Evolutionary conservation across 1,140 invertebrate genomes (phyloP).

Genomic region (Paracyclopina nana): DNA sequence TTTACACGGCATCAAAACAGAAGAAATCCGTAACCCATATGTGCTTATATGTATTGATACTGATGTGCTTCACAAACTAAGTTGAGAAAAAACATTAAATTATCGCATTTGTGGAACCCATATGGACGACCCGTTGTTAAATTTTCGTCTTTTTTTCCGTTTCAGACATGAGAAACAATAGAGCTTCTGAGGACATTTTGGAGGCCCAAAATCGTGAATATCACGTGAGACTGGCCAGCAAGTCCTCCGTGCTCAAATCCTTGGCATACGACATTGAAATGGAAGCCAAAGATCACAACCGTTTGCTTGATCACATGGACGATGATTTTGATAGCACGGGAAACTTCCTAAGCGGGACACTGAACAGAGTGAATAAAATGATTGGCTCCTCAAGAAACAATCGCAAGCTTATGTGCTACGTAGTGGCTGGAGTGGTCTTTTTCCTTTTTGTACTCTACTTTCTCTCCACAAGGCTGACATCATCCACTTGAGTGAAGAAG

Average conservation of each 20-base stretch:
- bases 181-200: slow-evolving; percentile 2
- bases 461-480: slow-evolving; percentile 36
- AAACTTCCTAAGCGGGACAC: background rate
- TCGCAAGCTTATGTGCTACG: background rate
- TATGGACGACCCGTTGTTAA: too few relatives aligned
- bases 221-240: background rate
- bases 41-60: too few relatives aligned
- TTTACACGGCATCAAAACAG: too few relatives aligned
- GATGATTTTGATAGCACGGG: slow-evolving; percentile 5
- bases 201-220: slow-evolving; percentile 10
- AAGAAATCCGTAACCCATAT: too few relatives aligned
- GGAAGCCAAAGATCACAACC: slow-evolving; percentile 12
- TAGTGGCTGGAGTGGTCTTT: background rate
- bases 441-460: background rate
- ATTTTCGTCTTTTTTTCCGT: too few relatives aligned
- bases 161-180: slow-evolving; percentile 2
- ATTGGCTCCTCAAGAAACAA: background rate
- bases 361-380: background rate
- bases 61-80: too few relatives aligned
- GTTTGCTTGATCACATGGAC: background rate
- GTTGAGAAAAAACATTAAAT: too few relatives aligned
- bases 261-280: slow-evolving; percentile 6
- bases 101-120: too few relatives aligned
- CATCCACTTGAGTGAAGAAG: slow-evolving; percentile 71
- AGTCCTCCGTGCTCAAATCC: slow-evolving; percentile 9